Percentiles rank a stretch among this genome's conserved stretches.
Conservation (phyloP, 2,888 invertebrate genomes). For the Heteropelma amictum region DNA sequence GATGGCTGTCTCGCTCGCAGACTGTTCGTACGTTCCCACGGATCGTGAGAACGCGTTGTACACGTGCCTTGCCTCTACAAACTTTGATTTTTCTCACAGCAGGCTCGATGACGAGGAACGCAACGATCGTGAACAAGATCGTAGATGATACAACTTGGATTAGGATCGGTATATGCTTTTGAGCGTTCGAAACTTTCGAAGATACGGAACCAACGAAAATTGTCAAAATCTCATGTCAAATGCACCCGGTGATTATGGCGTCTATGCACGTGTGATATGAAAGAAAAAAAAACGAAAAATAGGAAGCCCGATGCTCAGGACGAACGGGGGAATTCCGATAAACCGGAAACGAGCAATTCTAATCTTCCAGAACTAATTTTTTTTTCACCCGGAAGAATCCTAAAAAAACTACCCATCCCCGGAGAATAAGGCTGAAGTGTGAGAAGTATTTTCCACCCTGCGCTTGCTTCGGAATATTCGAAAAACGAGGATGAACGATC, state of each 20-base stretch:
- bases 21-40: slow-evolving; percentile 60
- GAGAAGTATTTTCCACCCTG: slow-evolving; percentile 18
- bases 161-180: slow-evolving; percentile 2
- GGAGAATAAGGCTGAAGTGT: slow-evolving; percentile 4
- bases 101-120: slow-evolving; percentile 24
- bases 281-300: too few relatives aligned
- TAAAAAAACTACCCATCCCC: neutral
- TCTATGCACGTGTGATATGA: too few relatives aligned
- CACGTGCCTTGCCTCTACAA: slow-evolving; percentile 52
- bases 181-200: neutral
- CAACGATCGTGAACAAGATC: slow-evolving; percentile 28
- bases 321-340: too few relatives aligned
- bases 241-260: too few relatives aligned
- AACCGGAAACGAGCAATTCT: too few relatives aligned
- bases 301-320: too few relatives aligned
- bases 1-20: slow-evolving; percentile 5
- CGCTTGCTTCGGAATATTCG: slow-evolving; percentile 7
- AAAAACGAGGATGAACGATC: slow-evolving; percentile 16
- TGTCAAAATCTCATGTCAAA: neutral
- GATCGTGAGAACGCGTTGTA: slow-evolving; percentile 52
- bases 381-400: neutral
- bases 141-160: slow-evolving; percentile 28
- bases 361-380: neutral
- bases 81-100: slow-evolving; percentile 51
- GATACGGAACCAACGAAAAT: too few relatives aligned